Percentiles rank a stretch among this genome's conserved stretches.
These are phyloP conservation scores for Microctonus brassicae DNA, from an alignment of 2,888 invertebrate genomes.

Conservation along the genomic window DNA sequence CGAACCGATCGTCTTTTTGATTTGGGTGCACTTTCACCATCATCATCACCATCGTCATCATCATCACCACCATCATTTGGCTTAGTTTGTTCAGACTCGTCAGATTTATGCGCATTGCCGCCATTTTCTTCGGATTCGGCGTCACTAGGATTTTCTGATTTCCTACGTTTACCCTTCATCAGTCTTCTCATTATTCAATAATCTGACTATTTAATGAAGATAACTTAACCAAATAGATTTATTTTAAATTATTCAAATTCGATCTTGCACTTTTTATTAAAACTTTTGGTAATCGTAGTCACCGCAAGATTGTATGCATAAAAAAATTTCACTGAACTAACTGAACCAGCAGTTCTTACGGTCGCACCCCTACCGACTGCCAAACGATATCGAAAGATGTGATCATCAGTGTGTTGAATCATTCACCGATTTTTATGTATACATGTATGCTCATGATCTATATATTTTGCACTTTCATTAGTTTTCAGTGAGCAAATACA, in stretches of 20 bases:
- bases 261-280: not conserved
- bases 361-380: constrained; percentile 24
- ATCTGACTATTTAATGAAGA: not conserved
- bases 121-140: constrained; percentile 64
- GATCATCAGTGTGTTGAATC: not conserved
- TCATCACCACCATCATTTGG: constrained; percentile 22
- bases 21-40: constrained; percentile 33
- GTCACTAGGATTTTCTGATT: constrained; percentile 60
- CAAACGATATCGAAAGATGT: not conserved
- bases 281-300: not conserved
- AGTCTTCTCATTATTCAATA: constrained; percentile 61
- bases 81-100: constrained; percentile 30
- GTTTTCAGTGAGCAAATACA: too few relatives aligned
- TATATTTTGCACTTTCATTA: not conserved
- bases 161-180: constrained; percentile 64
- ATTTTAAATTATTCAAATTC: not conserved
- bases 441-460: not conserved
- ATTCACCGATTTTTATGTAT: not conserved
- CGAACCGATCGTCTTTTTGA: constrained; percentile 31
- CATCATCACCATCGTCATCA: constrained; percentile 20
- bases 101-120: constrained; percentile 49
- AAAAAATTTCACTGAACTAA: too few relatives aligned
- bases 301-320: not conserved
- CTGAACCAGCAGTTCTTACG: not conserved
- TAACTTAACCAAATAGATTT: not conserved